A percentile compares a stretch with the other conserved stretches of the same genome.
These are phyloP conservation scores for Dendrolimus pini DNA, from an alignment of 2,888 invertebrate genomes.

Conservation along the genomic window DNA sequence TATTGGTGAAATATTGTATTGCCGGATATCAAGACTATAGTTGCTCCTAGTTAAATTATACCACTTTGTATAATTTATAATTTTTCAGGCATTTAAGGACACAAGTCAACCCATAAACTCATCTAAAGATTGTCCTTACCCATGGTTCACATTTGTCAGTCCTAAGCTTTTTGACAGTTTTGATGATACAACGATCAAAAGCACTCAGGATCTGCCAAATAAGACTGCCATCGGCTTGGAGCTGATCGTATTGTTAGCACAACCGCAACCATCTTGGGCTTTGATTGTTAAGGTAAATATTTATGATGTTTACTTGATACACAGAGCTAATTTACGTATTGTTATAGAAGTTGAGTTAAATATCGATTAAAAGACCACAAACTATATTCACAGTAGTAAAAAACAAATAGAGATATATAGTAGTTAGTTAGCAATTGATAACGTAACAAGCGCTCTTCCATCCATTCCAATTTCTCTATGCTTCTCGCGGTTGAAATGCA, in stretches of 20 bases:
- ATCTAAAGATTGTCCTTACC: slow-evolving; percentile 68
- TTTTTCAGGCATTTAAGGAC: slow-evolving; percentile 51
- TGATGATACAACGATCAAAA: slow-evolving; percentile 43
- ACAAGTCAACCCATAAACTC: slow-evolving; percentile 24
- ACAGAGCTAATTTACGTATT: neutral
- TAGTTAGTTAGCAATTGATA: no score
- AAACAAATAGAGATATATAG: no score
- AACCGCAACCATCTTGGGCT: slow-evolving; percentile 88
- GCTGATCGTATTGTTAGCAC: slow-evolving; percentile 81
- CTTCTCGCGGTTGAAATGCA: no score
- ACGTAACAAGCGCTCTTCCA: no score
- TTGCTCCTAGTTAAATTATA: no score
- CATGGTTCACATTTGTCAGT: slow-evolving; percentile 83
- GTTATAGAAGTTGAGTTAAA: neutral
- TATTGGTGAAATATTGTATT: no score
- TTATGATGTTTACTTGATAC: slow-evolving; percentile 1
- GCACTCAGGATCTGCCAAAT: slow-evolving; percentile 68
- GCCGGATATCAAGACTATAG: no score
- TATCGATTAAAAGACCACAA: no score
- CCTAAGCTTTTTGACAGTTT: slow-evolving; percentile 77
- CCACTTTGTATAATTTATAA: no score
- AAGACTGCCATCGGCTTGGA: slow-evolving; percentile 82
- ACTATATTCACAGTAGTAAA: no score
- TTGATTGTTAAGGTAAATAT: slow-evolving; percentile 81
- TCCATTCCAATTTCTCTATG: no score